Percentiles rank a stretch among this genome's conserved stretches.
Evolutionary conservation across 53 echinoderm and acorn worm genomes (phyloP).

Genomic region (Patiria pectinifera): DNA sequence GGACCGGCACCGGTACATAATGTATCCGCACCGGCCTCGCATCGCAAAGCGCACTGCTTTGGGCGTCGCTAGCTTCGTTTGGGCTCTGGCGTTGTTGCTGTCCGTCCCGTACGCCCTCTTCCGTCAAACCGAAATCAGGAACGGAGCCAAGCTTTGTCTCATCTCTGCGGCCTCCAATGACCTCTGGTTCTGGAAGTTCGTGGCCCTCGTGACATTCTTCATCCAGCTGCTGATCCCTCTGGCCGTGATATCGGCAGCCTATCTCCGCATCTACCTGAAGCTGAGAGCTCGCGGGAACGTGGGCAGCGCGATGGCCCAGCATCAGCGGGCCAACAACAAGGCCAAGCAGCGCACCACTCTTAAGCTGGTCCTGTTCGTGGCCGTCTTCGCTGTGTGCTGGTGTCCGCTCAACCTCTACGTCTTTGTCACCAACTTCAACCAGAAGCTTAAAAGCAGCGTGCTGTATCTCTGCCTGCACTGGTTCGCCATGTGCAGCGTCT

Average conservation of each 20-base stretch:
- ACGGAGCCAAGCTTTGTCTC: neutral
- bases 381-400: constrained; percentile 86
- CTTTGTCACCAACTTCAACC: constrained; percentile 60
- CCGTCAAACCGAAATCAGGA: constrained; percentile 4
- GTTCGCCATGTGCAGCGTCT: constrained; percentile 88
- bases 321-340: constrained; percentile 74
- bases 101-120: constrained; percentile 78
- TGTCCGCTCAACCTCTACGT: constrained; percentile 81
- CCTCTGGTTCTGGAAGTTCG: constrained; percentile 28
- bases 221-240: constrained; percentile 83
- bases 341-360: constrained; percentile 74
- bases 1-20: constrained; percentile 85
- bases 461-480: constrained; percentile 83
- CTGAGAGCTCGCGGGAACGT: constrained; percentile 72
- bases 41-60: constrained; percentile 79
- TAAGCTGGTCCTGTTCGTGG: constrained; percentile 81
- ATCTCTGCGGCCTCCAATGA: constrained; percentile 46
- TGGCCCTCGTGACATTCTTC: constrained; percentile 69
- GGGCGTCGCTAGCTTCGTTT: constrained; percentile 73
- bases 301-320: constrained; percentile 73
- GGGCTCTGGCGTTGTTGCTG: constrained; percentile 68
- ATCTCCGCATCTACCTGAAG: constrained; percentile 78
- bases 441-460: constrained; percentile 51
- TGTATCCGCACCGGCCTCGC: constrained; percentile 80
- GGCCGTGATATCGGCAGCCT: constrained; percentile 71